Conservation (phyloP, 2,797 vertebrate genomes). For the Limosa lapponica region DNA sequence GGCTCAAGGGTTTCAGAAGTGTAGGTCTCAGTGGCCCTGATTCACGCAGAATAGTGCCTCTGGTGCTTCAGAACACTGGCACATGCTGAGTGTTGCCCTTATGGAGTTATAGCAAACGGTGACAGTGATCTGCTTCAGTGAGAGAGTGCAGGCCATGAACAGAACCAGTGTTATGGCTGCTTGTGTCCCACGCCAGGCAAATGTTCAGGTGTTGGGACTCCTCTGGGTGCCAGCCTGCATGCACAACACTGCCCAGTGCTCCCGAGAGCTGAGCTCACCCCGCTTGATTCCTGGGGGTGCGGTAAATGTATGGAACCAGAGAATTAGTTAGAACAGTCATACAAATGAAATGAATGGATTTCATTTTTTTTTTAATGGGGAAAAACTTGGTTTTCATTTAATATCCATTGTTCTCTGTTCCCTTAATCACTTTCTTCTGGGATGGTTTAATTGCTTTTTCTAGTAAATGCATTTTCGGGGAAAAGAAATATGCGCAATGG, state of each 20-base stretch:
- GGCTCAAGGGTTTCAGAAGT: not conserved
- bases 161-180: accelerated
- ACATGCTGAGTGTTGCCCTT: not conserved
- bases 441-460: not conserved
- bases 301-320: not conserved
- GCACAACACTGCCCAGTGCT: accelerated
- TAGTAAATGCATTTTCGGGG: not conserved
- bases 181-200: accelerated
- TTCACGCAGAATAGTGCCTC: not conserved
- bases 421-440: not conserved
- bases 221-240: accelerated
- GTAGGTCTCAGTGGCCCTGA: accelerated
- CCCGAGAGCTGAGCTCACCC: not conserved
- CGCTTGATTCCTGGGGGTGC: not conserved
- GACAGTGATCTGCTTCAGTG: accelerated
- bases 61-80: not conserved
- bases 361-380: not conserved
- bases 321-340: not conserved
- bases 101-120: not conserved
- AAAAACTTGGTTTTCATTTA: not conserved
- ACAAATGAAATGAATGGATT: not conserved
- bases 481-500: not conserved
- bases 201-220: not conserved
- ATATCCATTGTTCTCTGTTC: not conserved
- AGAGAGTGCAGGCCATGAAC: not conserved